These are phyloP conservation scores for Lasioglossum pauxillum DNA, from an alignment of 2,888 invertebrate species.

Conservation along the genomic window DNA sequence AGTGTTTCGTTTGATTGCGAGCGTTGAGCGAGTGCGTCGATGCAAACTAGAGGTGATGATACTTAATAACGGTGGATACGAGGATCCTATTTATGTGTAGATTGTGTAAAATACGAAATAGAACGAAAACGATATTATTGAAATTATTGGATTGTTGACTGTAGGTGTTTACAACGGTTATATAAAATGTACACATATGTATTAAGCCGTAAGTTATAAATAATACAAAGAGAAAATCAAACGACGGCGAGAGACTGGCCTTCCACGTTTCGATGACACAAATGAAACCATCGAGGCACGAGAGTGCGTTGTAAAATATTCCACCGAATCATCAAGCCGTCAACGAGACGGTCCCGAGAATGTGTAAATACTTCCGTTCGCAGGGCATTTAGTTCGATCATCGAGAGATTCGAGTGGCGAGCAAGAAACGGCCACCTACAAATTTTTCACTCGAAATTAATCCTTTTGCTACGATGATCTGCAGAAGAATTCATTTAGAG, in stretches of 20 bases:
- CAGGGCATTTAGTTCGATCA: not conserved
- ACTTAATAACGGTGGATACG: constrained; percentile 59
- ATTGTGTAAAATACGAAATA: constrained; percentile 73
- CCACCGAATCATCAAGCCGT: constrained; percentile 25
- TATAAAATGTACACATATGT: constrained; percentile 38
- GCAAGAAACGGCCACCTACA: not conserved
- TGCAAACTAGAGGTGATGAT: constrained; percentile 41
- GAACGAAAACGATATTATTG: constrained; percentile 62
- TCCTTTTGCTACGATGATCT: not conserved
- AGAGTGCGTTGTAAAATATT: constrained; percentile 42
- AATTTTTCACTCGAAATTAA: not conserved
- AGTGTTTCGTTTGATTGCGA: constrained; percentile 3
- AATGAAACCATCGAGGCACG: constrained; percentile 19
- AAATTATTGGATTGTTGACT: constrained; percentile 72
- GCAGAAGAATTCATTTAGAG: not conserved
- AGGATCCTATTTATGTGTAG: constrained; percentile 72
- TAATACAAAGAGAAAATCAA: constrained; percentile 50
- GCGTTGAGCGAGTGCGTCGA: constrained; percentile 27
- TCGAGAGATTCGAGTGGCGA: not conserved
- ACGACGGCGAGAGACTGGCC: constrained; percentile 47
- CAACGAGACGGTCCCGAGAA: not conserved
- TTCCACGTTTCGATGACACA: constrained; percentile 37
- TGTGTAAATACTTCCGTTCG: constrained; percentile 53
- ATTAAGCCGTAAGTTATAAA: constrained; percentile 43
- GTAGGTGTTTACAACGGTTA: constrained; percentile 72